Evolutionary conservation across 2,113 vertebrate genomes (phyloP).

Genomic region (Eudyptes chrysolophus): DNA sequence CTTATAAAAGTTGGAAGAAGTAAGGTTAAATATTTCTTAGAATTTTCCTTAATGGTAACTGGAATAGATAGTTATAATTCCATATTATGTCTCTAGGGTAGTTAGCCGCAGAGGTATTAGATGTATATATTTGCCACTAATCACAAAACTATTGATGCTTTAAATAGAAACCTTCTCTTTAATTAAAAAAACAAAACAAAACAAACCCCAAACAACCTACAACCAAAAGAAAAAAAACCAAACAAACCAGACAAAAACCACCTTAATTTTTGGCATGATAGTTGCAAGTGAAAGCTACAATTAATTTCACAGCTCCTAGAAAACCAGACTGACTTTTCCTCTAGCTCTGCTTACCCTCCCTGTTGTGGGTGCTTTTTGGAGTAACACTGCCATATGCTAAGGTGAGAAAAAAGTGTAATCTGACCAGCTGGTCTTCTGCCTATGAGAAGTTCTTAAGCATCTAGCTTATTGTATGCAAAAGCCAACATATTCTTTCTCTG

Average conservation of each 20-base stretch:
- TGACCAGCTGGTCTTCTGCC: background rate
- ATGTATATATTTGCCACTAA: background rate
- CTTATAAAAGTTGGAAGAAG: background rate
- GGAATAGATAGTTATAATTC: background rate
- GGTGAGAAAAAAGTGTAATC: background rate
- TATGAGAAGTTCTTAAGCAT: rapidly evolving
- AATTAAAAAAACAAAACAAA: background rate
- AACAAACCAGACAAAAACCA: background rate
- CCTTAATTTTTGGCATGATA: background rate
- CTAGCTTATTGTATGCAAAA: background rate
- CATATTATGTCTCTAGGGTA: background rate
- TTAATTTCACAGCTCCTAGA: background rate
- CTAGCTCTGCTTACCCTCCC: background rate
- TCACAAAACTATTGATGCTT: background rate
- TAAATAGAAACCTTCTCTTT: background rate
- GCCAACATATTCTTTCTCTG: background rate
- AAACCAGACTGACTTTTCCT: background rate
- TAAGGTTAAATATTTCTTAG: background rate
- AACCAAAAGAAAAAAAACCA: no score
- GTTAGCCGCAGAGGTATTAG: background rate
- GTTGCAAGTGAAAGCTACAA: background rate
- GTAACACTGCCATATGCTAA: background rate
- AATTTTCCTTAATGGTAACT: background rate
- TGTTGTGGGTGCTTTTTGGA: background rate
- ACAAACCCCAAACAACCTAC: no score